Conservation (phyloP, 2,113 vertebrate genomes). For the Macquaria australasica region DNA sequence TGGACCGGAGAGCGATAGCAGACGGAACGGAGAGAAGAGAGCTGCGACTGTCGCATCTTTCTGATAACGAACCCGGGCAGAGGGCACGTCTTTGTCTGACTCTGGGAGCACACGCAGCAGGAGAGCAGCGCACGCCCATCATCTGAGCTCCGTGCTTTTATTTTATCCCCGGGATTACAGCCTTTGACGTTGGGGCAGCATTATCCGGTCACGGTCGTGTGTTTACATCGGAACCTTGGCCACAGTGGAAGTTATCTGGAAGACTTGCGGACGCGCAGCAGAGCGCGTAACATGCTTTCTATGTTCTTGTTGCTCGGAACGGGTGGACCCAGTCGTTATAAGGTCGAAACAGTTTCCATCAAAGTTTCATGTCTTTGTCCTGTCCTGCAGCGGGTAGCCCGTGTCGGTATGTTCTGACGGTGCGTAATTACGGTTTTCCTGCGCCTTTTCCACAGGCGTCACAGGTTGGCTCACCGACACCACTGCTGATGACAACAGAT, state of each 20-base stretch:
- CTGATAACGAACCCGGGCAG: neutral
- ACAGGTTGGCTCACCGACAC: constrained; percentile 20
- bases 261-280: constrained; percentile 26
- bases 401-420: constrained; percentile 30
- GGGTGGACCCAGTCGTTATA: neutral
- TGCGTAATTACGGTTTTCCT: constrained; percentile 16
- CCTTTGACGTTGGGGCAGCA: neutral
- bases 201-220: constrained; percentile 32
- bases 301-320: neutral
- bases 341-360: neutral
- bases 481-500: constrained; percentile 27
- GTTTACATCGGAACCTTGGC: constrained; percentile 42
- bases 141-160: neutral
- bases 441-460: constrained; percentile 31
- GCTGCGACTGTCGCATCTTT: constrained; percentile 51
- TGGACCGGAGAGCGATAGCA: constrained; percentile 27
- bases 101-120: neutral
- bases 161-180: constrained; percentile 24
- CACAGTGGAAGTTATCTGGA: constrained; percentile 49
- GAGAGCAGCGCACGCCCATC: neutral
- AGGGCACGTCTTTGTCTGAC: constrained; percentile 51
- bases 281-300: neutral
- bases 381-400: neutral
- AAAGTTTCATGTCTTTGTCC: constrained; percentile 52
- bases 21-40: neutral